These are phyloP conservation scores for Amblyjoppa fuscipennis DNA, from an alignment of 2,888 invertebrate genomes.

Conservation along the genomic window DNA sequence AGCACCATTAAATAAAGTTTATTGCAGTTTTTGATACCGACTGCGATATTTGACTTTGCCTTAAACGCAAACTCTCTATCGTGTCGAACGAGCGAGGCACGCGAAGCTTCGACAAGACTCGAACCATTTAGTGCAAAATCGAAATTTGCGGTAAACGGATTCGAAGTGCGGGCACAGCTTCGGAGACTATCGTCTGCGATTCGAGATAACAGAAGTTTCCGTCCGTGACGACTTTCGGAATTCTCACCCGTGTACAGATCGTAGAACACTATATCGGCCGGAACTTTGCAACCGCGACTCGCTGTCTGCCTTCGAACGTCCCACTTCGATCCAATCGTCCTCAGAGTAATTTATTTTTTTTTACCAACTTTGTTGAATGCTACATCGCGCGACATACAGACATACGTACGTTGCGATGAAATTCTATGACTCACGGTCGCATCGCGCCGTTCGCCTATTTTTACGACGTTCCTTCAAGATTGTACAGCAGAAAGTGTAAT, in stretches of 20 bases:
- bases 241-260: conserved; percentile 5
- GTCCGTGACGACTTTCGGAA: neutral
- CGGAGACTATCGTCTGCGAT: conserved; percentile 28
- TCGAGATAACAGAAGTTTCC: conserved; percentile 37
- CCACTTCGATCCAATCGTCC: conserved; percentile 7
- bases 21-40: too few relatives aligned
- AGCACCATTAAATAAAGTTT: too few relatives aligned
- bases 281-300: conserved; percentile 41
- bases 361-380: conserved; percentile 21
- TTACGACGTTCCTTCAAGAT: conserved; percentile 36
- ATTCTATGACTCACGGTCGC: neutral
- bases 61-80: neutral
- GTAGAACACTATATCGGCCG: neutral
- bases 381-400: neutral
- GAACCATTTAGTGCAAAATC: conserved; percentile 29
- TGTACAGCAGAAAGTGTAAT: conserved; percentile 47
- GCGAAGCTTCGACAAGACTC: neutral
- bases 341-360: conserved; percentile 5
- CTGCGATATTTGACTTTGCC: neutral
- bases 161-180: conserved; percentile 21
- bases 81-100: neutral
- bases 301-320: conserved; percentile 14
- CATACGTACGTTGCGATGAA: neutral
- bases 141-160: conserved; percentile 47
- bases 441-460: conserved; percentile 40